phyloP scores from a whole-genome alignment of 2,888 invertebrate genomes.

The Allolobophora icterica region DNA sequence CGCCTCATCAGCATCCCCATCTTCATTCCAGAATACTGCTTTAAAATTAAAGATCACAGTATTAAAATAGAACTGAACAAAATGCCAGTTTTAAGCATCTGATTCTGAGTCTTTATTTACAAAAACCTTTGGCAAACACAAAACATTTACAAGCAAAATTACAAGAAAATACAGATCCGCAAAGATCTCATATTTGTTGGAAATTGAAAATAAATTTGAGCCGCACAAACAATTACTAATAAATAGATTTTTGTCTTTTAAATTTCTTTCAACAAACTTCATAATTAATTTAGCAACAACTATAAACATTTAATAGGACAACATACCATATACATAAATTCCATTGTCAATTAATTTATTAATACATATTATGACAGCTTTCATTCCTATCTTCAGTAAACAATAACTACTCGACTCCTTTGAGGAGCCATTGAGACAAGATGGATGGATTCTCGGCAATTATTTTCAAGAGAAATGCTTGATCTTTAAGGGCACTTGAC shows the following conservation, averaged over 20 bases:
- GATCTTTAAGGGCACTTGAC: too few relatives aligned
- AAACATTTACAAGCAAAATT: background rate
- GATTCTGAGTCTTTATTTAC: background rate
- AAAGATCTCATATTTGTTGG: background rate
- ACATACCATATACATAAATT: too few relatives aligned
- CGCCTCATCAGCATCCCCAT: background rate
- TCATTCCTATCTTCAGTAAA: too few relatives aligned
- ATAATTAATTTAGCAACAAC: too few relatives aligned
- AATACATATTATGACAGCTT: too few relatives aligned
- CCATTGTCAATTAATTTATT: too few relatives aligned
- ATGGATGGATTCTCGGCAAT: too few relatives aligned
- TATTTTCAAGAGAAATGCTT: too few relatives aligned
- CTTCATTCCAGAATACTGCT: background rate
- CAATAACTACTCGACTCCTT: too few relatives aligned
- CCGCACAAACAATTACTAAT: background rate
- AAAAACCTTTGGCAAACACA: background rate
- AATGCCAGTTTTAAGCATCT: background rate
- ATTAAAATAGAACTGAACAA: background rate
- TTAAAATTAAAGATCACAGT: background rate
- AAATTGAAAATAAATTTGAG: background rate
- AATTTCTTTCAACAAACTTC: too few relatives aligned
- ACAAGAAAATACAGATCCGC: background rate
- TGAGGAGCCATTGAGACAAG: too few relatives aligned
- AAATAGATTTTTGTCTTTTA: background rate
- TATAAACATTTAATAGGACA: too few relatives aligned